Percentiles rank a stretch among this genome's conserved stretches.
These are phyloP conservation scores for Galagoides demidoff DNA, from an alignment of 2,797 vertebrate genomes.

Conservation along the genomic window DNA sequence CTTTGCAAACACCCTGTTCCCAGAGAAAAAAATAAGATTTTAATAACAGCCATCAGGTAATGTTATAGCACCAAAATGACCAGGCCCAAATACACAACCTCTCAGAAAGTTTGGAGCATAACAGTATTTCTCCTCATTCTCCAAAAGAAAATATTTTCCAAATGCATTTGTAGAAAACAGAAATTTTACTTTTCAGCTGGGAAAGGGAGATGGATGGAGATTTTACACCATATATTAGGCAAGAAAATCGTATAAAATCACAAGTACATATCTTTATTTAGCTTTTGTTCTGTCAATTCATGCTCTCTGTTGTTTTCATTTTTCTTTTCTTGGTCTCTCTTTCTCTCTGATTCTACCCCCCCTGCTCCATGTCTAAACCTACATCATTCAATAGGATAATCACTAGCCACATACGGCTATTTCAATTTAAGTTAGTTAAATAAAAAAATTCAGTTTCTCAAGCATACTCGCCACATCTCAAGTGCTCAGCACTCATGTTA, in stretches of 20 bases:
- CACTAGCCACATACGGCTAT: background rate
- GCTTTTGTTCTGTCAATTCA: background rate
- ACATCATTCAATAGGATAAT: background rate
- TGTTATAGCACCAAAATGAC: background rate
- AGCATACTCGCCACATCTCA: background rate
- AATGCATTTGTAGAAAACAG: background rate
- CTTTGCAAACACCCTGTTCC: conserved; percentile 25
- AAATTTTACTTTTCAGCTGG: background rate
- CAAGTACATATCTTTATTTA: background rate
- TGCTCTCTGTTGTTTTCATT: background rate
- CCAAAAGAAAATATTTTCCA: background rate
- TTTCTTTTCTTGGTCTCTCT: background rate
- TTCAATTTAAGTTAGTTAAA: conserved; percentile 26
- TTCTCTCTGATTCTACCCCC: background rate
- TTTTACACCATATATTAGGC: background rate
- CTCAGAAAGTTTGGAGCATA: background rate
- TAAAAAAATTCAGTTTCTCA: background rate
- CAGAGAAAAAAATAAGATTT: background rate
- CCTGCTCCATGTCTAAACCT: background rate
- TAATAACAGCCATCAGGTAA: background rate
- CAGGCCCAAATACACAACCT: background rate
- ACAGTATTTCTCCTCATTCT: background rate
- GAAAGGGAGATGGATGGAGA: background rate
- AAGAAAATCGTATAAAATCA: background rate
- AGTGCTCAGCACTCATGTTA: background rate